Evolutionary conservation across 2,888 invertebrate species (phyloP).

Genomic region (Tigriopus californicus): DNA sequence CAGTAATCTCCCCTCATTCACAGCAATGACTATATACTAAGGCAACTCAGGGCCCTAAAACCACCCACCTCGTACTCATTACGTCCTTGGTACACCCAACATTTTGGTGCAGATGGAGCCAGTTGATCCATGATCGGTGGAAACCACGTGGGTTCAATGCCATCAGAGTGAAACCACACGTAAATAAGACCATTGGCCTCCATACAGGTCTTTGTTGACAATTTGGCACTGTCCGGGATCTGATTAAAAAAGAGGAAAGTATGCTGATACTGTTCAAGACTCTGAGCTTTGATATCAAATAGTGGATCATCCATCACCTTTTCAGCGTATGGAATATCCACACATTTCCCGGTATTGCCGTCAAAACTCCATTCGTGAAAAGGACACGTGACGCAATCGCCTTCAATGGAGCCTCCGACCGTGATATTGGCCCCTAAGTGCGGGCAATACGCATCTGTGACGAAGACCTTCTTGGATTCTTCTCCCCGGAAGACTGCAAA

Average conservation of each 20-base stretch:
- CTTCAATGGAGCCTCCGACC: constrained; percentile 46
- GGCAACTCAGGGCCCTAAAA: too few species aligned
- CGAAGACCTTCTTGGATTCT: constrained; percentile 40
- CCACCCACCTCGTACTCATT: constrained; percentile 17
- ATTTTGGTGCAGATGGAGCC: background rate
- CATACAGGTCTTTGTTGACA: constrained; percentile 17
- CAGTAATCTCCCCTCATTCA: background rate
- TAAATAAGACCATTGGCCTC: constrained; percentile 20
- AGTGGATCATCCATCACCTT: constrained; percentile 29
- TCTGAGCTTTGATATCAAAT: background rate
- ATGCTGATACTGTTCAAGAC: background rate
- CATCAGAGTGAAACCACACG: constrained; percentile 20
- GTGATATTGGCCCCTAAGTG: constrained; percentile 74
- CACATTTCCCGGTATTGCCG: constrained; percentile 50
- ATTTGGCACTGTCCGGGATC: constrained; percentile 17
- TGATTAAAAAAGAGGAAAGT: background rate
- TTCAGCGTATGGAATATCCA: constrained; percentile 48
- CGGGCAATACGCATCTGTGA: constrained; percentile 43
- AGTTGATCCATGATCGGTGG: constrained; percentile 10
- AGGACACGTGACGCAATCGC: constrained; percentile 64
- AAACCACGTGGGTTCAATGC: constrained; percentile 17
- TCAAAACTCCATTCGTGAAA: constrained; percentile 73
- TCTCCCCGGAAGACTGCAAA: constrained; percentile 35
- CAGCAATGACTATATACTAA: too few species aligned
- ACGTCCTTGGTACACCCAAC: constrained; percentile 18